Evolutionary conservation across 2,888 invertebrate genomes (phyloP), one percentile per base, ranked within the genome.

Genomic region (Sarcophaga carnaria): DNA sequence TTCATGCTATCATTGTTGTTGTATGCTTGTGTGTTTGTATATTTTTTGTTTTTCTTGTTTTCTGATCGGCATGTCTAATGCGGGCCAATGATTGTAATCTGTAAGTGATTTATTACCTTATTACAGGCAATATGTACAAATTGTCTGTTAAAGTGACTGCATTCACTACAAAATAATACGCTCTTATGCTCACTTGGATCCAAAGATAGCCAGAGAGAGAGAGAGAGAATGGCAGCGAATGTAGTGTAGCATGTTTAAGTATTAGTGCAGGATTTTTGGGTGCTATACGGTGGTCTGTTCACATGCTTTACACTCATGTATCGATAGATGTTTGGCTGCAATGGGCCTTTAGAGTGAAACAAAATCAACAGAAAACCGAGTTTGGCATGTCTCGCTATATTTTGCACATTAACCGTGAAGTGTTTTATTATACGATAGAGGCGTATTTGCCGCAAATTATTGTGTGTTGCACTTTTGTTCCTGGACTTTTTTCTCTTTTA

Each of bases 21-120:
- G 14, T 69, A 64, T 47, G 47, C n/a, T 63, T 37, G 60, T 45
- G 8, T 5, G 47, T 47, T 22, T 49, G 12, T 80, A 22, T 66
- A 22, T 20, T 17, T 70, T 59, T 71, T 84, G 22, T 70, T 75
- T 67, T 75, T 22, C 49, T 49, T 49, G 60, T 71, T 71, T 27
- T 64, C 25, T 45, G 17, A 49, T 17, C 60, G 71, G 59, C 77
- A 71, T 59, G 71, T 77, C 64, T 72, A 83, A 70, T 70, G 80
- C 80, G 67, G 71, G 63, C 63, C 67, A 80, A 59, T 75, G 86
- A 83, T 87, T 86, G 74, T 80, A 84, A 87, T 87, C 87, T 85
- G 87, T 81, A 81, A 63, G 80, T 87, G 88, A 88, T 85, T 88
- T 85, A 88, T 88, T 78, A 82, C 85, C 81, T 88, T 88, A 88